Conservation (phyloP, 2,888 invertebrate species). For the Nemurella pictetii region DNA sequence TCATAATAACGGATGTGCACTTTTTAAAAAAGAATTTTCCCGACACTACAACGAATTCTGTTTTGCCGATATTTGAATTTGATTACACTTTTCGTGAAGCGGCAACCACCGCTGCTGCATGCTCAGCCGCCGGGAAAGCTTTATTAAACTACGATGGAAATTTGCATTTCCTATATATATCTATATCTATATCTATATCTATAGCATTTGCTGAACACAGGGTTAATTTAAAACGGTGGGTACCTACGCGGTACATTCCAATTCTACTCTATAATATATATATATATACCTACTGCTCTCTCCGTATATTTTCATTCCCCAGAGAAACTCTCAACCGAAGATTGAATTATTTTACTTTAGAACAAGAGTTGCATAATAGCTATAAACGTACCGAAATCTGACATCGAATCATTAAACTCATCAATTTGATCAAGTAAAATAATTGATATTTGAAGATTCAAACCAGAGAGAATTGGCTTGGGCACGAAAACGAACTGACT, state of each 20-base stretch:
- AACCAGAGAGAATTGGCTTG: not conserved
- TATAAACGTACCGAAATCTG: too few species aligned
- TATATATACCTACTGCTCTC: not conserved
- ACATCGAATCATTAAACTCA: too few species aligned
- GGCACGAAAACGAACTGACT: not conserved
- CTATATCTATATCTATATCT: not conserved
- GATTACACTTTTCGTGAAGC: conserved; percentile 31
- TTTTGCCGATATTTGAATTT: conserved; percentile 34
- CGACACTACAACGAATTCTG: not conserved
- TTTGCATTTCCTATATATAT: not conserved
- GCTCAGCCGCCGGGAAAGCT: not conserved
- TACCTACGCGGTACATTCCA: not conserved
- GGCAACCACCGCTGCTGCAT: too few species aligned
- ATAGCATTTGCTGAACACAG: not conserved
- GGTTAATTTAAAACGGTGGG: not conserved
- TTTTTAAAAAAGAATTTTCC: conserved; percentile 20
- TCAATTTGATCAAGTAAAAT: not conserved
- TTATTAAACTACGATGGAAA: conserved; percentile 23
- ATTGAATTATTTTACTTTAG: too few species aligned
- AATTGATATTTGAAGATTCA: not conserved
- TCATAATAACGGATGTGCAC: conserved; percentile 23
- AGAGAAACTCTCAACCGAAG: too few species aligned
- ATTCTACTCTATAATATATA: too few species aligned
- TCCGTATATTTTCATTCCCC: too few species aligned
- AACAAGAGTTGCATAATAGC: too few species aligned